Evolutionary conservation across 2,888 invertebrate species (phyloP), one percentile per base, ranked within the genome.

Genomic region (Tridacna gigas): DNA sequence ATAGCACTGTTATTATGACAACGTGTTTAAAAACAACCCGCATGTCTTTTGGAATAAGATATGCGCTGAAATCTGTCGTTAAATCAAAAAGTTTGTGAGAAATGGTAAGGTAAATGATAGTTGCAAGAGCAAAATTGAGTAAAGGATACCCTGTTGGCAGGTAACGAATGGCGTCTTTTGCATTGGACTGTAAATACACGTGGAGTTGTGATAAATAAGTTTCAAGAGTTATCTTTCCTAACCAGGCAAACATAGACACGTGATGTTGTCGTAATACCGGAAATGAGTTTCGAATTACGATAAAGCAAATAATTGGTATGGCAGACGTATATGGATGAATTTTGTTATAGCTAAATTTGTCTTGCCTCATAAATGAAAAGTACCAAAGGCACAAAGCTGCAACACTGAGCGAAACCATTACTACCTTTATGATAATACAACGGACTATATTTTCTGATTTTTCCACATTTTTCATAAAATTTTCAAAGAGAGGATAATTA

Each of bases 161-260:
- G 74, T 91, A 92, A 1, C 88, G 88, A n/a, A 92, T 87, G 12
- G 91, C 77, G 51, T 91, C 83, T 71, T 92, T 91, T 18, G 93
- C 93, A 73, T 93, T 92, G 22, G 91, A 91, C 84, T 92, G 91
- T 48, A 93, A 84, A 63, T 92, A 93, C 12, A 92, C 80, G 77
- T 93, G 93, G 0, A 93, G 85, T 86, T 93, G 93, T 0, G 92
- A 91, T 20, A 93, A 84, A 81, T 93, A 93, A 0, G 93, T 93
- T 83, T 93, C 93, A 45, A 93, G 82, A 0, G 93, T 93, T 60
- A 93, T 91, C 85, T 91, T 92, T 22, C 92, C 92, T 26, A 92
- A 73, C 86, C 86, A 89, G 12, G 89, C 90, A 81, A 93, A 92
- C 84, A 92, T 77, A 25, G 82, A 75, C 15, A 92, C 47, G 82